These are phyloP conservation scores for Aplochiton taeniatus DNA, from an alignment of 2,797 vertebrate species.

Conservation along the genomic window DNA sequence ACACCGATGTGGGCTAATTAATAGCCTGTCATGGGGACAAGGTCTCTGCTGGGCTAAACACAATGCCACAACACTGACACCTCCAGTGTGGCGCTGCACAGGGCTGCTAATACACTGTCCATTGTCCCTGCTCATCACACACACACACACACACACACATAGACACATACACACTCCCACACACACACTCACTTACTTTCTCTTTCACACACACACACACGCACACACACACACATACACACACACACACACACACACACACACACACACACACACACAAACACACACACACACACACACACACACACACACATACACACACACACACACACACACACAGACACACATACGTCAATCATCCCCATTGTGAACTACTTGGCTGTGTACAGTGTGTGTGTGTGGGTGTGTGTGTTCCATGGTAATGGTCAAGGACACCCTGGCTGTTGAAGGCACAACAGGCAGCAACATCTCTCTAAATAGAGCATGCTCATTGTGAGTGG, in stretches of 20 bases:
- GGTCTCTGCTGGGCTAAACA: slow-evolving; percentile 64
- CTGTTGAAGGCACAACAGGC: no score
- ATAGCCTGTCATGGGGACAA: slow-evolving; percentile 67
- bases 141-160: neutral
- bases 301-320: neutral
- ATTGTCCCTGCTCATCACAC: slow-evolving; percentile 36
- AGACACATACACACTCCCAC: no score
- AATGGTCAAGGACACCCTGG: no score
- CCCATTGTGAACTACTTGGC: no score
- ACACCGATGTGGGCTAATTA: slow-evolving; percentile 64
- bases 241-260: neutral
- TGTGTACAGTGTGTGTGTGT: no score
- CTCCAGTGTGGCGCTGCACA: slow-evolving; percentile 43
- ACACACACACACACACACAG: neutral
- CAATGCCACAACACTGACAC: slow-evolving; percentile 57
- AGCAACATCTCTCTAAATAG: no score
- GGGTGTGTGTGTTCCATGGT: no score
- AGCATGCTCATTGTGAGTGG: no score
- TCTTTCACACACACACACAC: neutral
- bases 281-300: neutral
- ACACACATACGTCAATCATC: no score
- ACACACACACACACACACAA: no score
- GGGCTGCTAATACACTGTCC: slow-evolving; percentile 45
- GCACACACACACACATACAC: no score
- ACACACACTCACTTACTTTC: no score